phyloP scores from a whole-genome alignment of 2,888 invertebrate species.

The Thelaira solivaga region DNA sequence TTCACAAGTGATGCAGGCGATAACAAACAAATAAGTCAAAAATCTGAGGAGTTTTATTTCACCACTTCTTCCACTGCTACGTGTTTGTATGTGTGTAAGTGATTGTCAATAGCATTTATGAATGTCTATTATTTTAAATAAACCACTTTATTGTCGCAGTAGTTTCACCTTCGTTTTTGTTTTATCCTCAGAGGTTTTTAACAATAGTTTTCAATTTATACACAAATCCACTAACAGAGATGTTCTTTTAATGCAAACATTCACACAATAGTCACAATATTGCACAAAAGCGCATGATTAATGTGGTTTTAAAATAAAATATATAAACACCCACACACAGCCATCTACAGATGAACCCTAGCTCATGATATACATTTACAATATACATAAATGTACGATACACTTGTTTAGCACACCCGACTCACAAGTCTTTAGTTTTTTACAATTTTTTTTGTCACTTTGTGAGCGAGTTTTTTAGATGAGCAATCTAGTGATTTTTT shows the following conservation, averaged over 20 bases:
- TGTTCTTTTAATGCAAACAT: constrained; percentile 45
- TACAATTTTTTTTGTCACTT: too few relatives aligned
- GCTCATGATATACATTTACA: background rate
- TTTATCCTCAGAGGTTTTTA: constrained; percentile 32
- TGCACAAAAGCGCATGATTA: constrained; percentile 51
- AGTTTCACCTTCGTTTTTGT: constrained; percentile 13
- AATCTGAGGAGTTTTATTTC: too few relatives aligned
- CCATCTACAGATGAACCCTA: background rate
- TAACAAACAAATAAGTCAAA: too few relatives aligned
- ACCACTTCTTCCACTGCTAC: too few relatives aligned
- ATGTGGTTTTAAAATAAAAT: constrained; percentile 42
- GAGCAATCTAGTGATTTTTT: too few relatives aligned
- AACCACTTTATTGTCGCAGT: constrained; percentile 24
- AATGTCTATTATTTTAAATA: constrained; percentile 39
- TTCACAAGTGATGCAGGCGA: too few relatives aligned
- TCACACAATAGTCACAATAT: constrained; percentile 22
- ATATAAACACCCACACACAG: background rate
- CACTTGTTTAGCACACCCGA: too few relatives aligned
- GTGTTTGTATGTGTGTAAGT: background rate
- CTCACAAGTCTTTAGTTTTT: too few relatives aligned
- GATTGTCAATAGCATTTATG: constrained; percentile 26
- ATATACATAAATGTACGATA: too few relatives aligned
- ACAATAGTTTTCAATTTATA: constrained; percentile 40
- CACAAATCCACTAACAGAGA: constrained; percentile 16
- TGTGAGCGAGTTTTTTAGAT: too few relatives aligned